Base-by-base conservation (phyloP, 2,113 vertebrate genomes). In the Scytalopus superciliaris region DNA sequence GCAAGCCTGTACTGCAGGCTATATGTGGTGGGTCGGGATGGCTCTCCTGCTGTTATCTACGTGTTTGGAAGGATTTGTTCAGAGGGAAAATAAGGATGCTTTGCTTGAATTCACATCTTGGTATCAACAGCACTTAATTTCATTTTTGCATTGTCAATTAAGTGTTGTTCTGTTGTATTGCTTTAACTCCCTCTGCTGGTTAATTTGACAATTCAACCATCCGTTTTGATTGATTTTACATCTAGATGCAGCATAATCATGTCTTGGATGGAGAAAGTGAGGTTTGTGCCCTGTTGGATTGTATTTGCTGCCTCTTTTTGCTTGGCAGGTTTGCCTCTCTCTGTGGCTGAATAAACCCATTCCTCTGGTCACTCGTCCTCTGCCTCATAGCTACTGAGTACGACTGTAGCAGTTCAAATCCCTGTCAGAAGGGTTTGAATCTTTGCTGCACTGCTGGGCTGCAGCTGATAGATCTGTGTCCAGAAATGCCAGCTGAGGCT, bases 111-210 rank as follows among this genome's bases (percentile, higher is more conserved):
- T 73, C 1, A 0, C 68, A 13, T 83, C 35, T 72, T 6, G 0
- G 16, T 37, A 76, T 25, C 59, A 52, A 39, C 17, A 62, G 16
- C 4, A 6, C 9, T 87, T 79, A 50, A 62, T 64, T 72, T 81
- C 56, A 21, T 77, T 84, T 87, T 91, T 68, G 16, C 3, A 2
- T 37, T 73, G 25, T 87, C 39, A 77, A 77, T 87, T 81, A 72
- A 64, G 21, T 25, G 5, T 53, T 66, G 15, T 24, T 69, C 67
- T 66, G 42, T 77, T 68, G 42, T 64, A 90, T 87, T 93, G 42
- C 66, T 10, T 0, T 90, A 77, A 82, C 94, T 94, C 91, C 95
- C 86, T 96, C 96, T 95, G 87, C 74, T 95, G 90, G 92, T 40
- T 92, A 39, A 89, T 84, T 64, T 73, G 66, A 19, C 73, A 53